A percentile compares a stretch with the other conserved stretches of the same genome.
phyloP scores from a whole-genome alignment of 2,797 vertebrate genomes.

The Neopelma chrysocephalum region DNA sequence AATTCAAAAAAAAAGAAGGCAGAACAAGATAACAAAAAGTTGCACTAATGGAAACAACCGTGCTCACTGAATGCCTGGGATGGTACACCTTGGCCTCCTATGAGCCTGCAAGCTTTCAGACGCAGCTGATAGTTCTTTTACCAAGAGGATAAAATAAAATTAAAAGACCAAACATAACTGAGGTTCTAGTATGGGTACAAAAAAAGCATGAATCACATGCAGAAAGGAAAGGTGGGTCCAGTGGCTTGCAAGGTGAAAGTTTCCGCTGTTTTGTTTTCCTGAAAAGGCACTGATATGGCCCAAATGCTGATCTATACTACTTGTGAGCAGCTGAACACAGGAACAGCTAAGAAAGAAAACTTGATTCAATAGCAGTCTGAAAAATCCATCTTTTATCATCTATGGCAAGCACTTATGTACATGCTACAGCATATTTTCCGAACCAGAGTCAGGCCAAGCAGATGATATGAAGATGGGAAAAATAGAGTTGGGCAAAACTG shows the following conservation, averaged over 20 bases:
- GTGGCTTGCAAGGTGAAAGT: background rate
- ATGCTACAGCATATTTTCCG: background rate
- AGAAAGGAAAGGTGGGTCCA: background rate
- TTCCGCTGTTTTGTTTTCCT: background rate
- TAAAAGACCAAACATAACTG: too few relatives aligned
- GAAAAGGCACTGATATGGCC: background rate
- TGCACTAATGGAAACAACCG: background rate
- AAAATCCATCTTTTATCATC: background rate
- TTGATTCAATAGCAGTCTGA: background rate
- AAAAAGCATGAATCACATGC: background rate
- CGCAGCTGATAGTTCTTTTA: background rate
- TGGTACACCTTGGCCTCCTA: background rate
- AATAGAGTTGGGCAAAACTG: background rate
- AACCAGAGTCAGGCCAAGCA: background rate
- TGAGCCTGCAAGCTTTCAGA: background rate
- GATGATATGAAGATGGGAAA: background rate
- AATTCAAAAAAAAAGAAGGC: background rate
- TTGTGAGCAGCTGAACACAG: background rate
- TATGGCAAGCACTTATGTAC: background rate
- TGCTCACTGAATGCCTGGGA: background rate
- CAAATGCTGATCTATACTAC: background rate
- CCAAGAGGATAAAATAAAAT: background rate
- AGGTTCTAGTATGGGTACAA: background rate
- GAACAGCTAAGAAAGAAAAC: background rate
- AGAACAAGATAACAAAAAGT: background rate